phyloP scores from a whole-genome alignment of 1,140 invertebrate species.

The Lepidostoma basale region DNA sequence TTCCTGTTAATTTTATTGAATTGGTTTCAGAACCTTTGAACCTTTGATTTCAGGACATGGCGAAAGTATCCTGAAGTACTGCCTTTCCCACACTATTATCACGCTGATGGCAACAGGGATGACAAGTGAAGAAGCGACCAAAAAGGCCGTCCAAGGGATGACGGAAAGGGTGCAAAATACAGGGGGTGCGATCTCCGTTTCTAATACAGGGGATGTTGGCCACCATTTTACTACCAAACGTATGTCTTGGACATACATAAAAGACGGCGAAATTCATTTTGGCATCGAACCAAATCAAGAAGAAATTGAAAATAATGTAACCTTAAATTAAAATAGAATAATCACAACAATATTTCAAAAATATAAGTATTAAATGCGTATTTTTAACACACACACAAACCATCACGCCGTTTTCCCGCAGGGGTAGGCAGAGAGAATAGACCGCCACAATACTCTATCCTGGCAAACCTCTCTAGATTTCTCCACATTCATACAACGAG shows the following conservation, averaged over 20 bases:
- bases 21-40: too few relatives aligned
- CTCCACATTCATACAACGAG: too few relatives aligned
- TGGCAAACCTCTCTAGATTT: too few relatives aligned
- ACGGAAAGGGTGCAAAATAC: conserved; percentile 63
- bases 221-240: conserved; percentile 67
- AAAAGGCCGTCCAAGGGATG: conserved; percentile 65
- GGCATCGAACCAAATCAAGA: conserved; percentile 54
- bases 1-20: too few relatives aligned
- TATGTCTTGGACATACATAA: conserved; percentile 74
- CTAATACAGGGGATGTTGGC: conserved; percentile 66
- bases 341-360: not conserved
- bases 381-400: not conserved
- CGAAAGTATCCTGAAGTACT: conserved; percentile 69
- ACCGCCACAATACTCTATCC: too few relatives aligned
- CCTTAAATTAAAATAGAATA: too few relatives aligned
- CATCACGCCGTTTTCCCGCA: too few relatives aligned
- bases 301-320: conserved; percentile 13
- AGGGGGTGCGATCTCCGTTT: conserved; percentile 71
- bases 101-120: conserved; percentile 62
- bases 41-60: conserved; percentile 66
- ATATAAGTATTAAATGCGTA: not conserved
- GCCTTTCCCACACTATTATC: conserved; percentile 68
- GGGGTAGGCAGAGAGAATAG: too few relatives aligned
- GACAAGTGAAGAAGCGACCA: conserved; percentile 60
- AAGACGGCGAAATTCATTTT: conserved; percentile 60